These are phyloP conservation scores for Callinectes sapidus DNA, from an alignment of 2,888 invertebrate species.

Conservation along the genomic window DNA sequence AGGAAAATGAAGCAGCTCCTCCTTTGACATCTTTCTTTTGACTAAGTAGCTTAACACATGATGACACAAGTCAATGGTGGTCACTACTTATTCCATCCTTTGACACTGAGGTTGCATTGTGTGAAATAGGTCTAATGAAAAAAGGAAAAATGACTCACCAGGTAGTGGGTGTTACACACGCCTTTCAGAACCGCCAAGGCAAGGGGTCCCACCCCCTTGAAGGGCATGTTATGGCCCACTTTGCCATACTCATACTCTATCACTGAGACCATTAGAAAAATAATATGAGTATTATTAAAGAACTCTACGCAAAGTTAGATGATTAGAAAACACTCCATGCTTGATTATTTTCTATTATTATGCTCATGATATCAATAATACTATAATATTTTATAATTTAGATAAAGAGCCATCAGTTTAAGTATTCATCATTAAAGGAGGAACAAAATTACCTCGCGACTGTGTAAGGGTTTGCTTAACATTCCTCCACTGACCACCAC, in stretches of 20 bases:
- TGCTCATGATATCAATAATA: not conserved
- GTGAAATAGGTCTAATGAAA: not conserved
- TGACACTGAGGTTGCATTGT: not conserved
- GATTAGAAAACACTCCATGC: not conserved
- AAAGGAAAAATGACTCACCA: constrained; percentile 39
- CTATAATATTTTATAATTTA: too few relatives aligned
- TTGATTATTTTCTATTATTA: not conserved
- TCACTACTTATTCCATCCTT: not conserved
- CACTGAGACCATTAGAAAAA: not conserved
- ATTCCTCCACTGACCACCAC: not conserved
- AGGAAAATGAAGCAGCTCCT: too few relatives aligned
- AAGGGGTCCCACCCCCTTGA: constrained; percentile 57
- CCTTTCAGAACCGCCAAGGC: constrained; percentile 51
- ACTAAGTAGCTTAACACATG: too few relatives aligned
- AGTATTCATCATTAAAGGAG: not conserved
- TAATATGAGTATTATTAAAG: not conserved
- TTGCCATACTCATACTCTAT: constrained; percentile 47
- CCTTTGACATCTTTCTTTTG: too few relatives aligned
- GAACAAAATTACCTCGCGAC: not conserved
- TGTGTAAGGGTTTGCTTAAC: not conserved
- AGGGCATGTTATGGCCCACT: constrained; percentile 56
- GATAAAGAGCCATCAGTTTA: too few relatives aligned
- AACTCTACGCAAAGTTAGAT: not conserved
- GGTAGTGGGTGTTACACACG: constrained; percentile 17
- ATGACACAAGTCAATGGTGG: not conserved